phyloP scores from a whole-genome alignment of 2,797 vertebrate genomes.

The Oreochromis mossambicus region DNA sequence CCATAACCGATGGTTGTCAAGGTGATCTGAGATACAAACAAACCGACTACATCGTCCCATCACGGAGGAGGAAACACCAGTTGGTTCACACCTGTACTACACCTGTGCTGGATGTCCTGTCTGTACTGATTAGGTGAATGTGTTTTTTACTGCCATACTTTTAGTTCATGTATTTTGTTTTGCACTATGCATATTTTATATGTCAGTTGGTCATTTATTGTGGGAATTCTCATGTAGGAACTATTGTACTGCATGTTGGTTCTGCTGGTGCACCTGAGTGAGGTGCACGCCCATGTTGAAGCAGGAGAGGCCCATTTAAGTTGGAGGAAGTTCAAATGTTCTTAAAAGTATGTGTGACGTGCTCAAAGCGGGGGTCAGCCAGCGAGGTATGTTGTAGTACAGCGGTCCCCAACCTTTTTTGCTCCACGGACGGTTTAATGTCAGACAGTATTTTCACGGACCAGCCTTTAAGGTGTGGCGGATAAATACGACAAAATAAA shows the following conservation, averaged over 20 bases:
- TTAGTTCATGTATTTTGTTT: background rate
- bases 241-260: background rate
- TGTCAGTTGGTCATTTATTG: background rate
- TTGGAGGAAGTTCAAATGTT: background rate
- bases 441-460: background rate
- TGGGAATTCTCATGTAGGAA: background rate
- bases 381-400: background rate
- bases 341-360: background rate
- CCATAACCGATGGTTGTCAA: slow-evolving; percentile 96
- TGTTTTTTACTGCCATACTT: background rate
- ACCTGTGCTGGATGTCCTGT: background rate
- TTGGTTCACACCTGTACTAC: background rate
- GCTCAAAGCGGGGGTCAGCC: background rate
- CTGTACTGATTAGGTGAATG: background rate
- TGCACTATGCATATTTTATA: background rate
- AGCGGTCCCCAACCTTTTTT: background rate
- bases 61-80: background rate
- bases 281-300: background rate
- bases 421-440: background rate
- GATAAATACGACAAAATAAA: background rate
- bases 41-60: background rate
- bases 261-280: background rate
- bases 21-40: slow-evolving; percentile 81
- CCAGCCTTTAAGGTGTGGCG: background rate
- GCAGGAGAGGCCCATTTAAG: background rate